A percentile compares a stretch with the other conserved stretches of the same genome.
phyloP scores from a whole-genome alignment of 2,113 vertebrate species.

The Entosphenus tridentatus region DNA sequence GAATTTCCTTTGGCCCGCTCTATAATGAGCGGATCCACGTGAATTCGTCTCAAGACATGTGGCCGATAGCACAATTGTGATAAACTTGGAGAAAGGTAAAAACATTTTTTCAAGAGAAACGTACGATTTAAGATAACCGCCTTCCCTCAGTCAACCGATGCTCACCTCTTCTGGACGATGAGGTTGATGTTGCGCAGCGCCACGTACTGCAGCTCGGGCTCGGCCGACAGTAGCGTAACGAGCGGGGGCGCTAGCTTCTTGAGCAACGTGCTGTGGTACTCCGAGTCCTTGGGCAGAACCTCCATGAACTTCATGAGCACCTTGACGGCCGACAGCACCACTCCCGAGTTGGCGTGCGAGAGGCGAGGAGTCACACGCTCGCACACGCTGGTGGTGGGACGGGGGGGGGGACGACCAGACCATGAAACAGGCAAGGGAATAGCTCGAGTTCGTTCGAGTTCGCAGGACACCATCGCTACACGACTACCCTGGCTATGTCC shows the following conservation, averaged over 20 bases:
- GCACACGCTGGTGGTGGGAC: constrained; percentile 41
- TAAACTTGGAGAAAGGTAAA: too few relatives aligned
- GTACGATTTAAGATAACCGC: too few relatives aligned
- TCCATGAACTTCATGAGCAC: constrained; percentile 98
- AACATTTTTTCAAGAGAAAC: too few relatives aligned
- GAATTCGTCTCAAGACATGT: too few relatives aligned
- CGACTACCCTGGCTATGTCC: too few relatives aligned
- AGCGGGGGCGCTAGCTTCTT: constrained; percentile 86
- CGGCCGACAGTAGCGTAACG: constrained; percentile 80
- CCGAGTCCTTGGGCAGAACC: constrained; percentile 76
- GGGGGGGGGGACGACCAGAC: neutral
- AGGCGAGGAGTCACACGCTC: constrained; percentile 84
- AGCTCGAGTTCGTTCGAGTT: too few relatives aligned
- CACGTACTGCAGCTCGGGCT: constrained; percentile 92
- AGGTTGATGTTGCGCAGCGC: constrained; percentile 95
- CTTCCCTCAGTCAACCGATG: too few relatives aligned
- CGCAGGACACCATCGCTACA: too few relatives aligned
- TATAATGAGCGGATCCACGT: too few relatives aligned
- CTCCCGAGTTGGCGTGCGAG: constrained; percentile 87
- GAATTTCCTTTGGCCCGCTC: too few relatives aligned
- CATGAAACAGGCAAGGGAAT: too few relatives aligned
- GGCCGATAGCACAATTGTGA: too few relatives aligned
- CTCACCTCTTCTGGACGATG: constrained; percentile 87
- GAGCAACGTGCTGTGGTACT: constrained; percentile 87
- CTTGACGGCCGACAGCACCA: constrained; percentile 90